Evolutionary conservation across 2,797 vertebrate genomes (phyloP), one percentile per base, ranked within the genome.

Genomic region (Acanthopagrus latus): DNA sequence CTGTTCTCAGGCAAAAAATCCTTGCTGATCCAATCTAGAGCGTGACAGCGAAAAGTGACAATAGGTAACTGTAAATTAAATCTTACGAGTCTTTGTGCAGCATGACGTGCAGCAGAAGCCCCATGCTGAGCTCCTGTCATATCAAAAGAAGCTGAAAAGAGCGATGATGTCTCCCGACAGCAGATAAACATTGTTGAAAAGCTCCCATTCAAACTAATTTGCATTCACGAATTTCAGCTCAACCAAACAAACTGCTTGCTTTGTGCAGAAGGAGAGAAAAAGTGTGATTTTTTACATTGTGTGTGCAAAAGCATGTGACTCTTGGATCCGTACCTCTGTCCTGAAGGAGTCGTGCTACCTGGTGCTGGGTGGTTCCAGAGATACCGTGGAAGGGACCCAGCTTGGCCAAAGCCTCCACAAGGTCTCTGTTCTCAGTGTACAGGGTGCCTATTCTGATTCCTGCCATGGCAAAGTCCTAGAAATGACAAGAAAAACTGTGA

Each of bases 391-490:
- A 97, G 48, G 90, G 88, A 74, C 95, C 96, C 86, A 99, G 92
- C 65, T 96, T 93, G 65, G 94, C 94, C 90, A 99, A 89, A 0
- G 97, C 97, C n/a, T 96, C 94, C 82, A 96, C 92, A 11, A 99
- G 91, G 4, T 97, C 96, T 81, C 48, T 91, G 91, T 98, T 99
- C 87, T 97, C 95, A 0, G 97, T 96, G 80, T 99, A 97, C 56
- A 99, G 88, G 8, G 95, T 95, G 54, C 97, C 97, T 44, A 99
- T 91, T 80, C 98, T 96, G 80, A 98, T 86, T 68, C 97, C 98
- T 59, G 96, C 94, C 91, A 96, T 94, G 25, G 96, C 97, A 82
- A 99, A 98, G 88, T 99, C 98, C 98, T 99, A 58, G 69, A 88
- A 63, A 79, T 2, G 6, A 59, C 50, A 60, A 74, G 23, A 70